These are phyloP conservation scores for Lanistes nyassanus DNA, from an alignment of 1,140 invertebrate species.

Conservation along the genomic window DNA sequence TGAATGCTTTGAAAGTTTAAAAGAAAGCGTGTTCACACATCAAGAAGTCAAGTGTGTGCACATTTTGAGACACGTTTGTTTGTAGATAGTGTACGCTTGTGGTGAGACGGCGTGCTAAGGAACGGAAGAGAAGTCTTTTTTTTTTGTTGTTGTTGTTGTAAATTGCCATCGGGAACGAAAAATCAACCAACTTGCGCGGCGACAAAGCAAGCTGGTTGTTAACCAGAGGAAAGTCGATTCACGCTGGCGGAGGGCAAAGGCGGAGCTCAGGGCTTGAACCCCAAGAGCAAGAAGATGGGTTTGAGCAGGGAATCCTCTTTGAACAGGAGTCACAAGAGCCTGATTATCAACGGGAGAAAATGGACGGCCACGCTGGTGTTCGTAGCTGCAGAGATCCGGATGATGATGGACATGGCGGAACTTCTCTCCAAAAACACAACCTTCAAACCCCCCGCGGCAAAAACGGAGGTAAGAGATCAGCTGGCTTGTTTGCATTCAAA, in stretches of 20 bases:
- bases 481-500: no score
- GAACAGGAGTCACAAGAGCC: constrained; percentile 6
- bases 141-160: no score
- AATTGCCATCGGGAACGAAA: no score
- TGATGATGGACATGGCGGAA: constrained; percentile 27
- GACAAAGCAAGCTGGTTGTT: neutral
- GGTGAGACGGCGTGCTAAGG: no score
- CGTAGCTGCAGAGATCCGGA: constrained; percentile 22
- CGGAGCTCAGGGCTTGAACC: neutral
- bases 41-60: no score
- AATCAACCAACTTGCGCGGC: no score
- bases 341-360: neutral
- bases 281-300: neutral
- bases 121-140: no score
- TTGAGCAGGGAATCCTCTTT: constrained; percentile 1
- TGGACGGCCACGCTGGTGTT: constrained; percentile 23
- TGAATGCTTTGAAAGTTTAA: no score
- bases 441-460: neutral
- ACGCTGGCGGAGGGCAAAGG: neutral
- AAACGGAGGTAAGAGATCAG: no score
- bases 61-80: no score
- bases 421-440: constrained; percentile 9
- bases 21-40: no score
- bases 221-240: neutral
- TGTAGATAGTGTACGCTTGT: no score